A percentile compares a stretch with the other conserved stretches of the same genome.
phyloP scores from a whole-genome alignment of 2,888 invertebrate species.

The Synanthedon tipuliformis region DNA sequence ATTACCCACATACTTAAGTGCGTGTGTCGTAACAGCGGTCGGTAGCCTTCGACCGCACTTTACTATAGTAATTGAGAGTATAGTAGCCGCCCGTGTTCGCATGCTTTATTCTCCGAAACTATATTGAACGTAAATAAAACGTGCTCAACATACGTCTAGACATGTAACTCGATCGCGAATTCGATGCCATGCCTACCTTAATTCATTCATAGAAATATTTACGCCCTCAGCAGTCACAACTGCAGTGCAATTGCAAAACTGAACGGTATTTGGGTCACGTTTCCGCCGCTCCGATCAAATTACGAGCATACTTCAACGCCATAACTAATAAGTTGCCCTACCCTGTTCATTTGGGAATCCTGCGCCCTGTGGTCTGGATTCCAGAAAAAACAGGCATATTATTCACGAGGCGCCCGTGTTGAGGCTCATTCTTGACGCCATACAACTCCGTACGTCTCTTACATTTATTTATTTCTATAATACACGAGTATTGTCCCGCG shows the following conservation, averaged over 20 bases:
- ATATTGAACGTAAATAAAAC: conserved; percentile 26
- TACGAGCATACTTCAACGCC: not conserved
- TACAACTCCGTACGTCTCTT: conserved; percentile 67
- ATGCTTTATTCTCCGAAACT: conserved; percentile 45
- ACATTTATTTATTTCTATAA: conserved; percentile 24
- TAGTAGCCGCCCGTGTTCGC: conserved; percentile 45
- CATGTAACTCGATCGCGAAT: conserved; percentile 39
- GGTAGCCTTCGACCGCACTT: conserved; percentile 24
- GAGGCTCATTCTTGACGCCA: conserved; percentile 63
- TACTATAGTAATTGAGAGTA: too few relatives aligned
- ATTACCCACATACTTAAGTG: too few relatives aligned
- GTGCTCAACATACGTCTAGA: conserved; percentile 11
- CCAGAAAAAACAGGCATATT: conserved; percentile 67
- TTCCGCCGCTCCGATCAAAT: conserved; percentile 19
- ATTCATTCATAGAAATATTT: conserved; percentile 47
- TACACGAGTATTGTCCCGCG: too few relatives aligned
- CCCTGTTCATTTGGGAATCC: conserved; percentile 68
- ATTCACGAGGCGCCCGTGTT: conserved; percentile 65
- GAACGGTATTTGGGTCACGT: conserved; percentile 33
- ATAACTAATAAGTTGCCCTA: conserved; percentile 5
- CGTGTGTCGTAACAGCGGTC: conserved; percentile 7
- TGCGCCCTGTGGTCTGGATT: conserved; percentile 54
- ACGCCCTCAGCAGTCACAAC: conserved; percentile 28
- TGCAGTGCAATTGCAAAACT: conserved; percentile 28
- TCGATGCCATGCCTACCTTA: conserved; percentile 25